Evolutionary conservation across 2,888 invertebrate species (phyloP).

Genomic region (Polylopha cassiicola): DNA sequence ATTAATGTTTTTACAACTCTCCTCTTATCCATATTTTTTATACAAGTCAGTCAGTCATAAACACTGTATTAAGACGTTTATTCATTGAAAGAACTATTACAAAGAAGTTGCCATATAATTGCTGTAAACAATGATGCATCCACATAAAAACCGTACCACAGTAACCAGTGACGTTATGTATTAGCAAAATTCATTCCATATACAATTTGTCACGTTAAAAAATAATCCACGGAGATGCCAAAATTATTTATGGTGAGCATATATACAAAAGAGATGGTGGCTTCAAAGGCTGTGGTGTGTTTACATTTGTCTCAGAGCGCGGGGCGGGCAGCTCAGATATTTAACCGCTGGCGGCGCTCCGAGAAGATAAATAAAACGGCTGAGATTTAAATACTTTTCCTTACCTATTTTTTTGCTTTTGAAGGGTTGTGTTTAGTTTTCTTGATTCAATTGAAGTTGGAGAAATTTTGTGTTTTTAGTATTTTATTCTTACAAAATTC

Average conservation of each 20-base stretch:
- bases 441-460: conserved; percentile 11
- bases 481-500: no score
- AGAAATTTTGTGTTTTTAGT: no score
- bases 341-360: conserved; percentile 61
- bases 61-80: no score
- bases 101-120: no score
- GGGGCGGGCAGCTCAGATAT: conserved; percentile 57
- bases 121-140: no score
- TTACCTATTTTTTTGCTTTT: conserved; percentile 42
- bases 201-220: conserved; percentile 20
- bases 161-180: no score
- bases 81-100: no score
- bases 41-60: no score
- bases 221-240: conserved; percentile 34
- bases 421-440: conserved; percentile 38
- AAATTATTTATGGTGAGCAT: conserved; percentile 42
- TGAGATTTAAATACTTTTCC: conserved; percentile 68
- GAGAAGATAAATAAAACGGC: conserved; percentile 65
- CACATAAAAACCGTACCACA: no score
- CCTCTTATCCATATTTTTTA: no score
- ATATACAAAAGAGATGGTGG: conserved; percentile 45
- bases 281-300: conserved; percentile 64
- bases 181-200: background rate
- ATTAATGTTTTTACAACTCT: no score
- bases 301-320: conserved; percentile 62